phyloP scores from a whole-genome alignment of 2,888 invertebrate genomes.

The Parnassius glacialis region DNA sequence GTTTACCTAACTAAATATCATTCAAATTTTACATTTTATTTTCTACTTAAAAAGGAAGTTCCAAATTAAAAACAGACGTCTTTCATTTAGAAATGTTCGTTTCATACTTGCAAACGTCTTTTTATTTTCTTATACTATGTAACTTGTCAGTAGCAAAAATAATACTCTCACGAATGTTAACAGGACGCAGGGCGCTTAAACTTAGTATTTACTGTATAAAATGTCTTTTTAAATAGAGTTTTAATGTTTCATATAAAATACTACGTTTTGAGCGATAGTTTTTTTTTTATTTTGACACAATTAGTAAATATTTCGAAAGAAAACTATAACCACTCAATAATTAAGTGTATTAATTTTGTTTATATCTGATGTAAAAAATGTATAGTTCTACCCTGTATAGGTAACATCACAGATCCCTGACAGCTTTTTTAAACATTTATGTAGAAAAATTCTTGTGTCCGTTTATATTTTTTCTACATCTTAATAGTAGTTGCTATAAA shows the following conservation, averaged over 20 bases:
- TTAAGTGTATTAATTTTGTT: too few species aligned
- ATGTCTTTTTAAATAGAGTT: constrained; percentile 1
- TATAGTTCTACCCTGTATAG: constrained; percentile 20
- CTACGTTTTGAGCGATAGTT: constrained; percentile 17
- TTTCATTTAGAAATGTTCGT: background rate
- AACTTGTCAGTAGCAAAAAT: background rate
- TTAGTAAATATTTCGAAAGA: too few species aligned
- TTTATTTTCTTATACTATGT: background rate
- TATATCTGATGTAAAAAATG: too few species aligned
- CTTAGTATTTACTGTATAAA: constrained; percentile 12
- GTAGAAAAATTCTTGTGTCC: too few species aligned
- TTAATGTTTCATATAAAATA: background rate
- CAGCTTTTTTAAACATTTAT: too few species aligned
- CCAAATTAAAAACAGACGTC: constrained; percentile 6
- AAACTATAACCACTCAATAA: too few species aligned
- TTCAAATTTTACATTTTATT: background rate
- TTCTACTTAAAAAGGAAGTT: constrained; percentile 8
- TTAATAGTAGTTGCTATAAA: too few species aligned
- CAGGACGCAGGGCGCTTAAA: background rate
- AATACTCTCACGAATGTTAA: too few species aligned
- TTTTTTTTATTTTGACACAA: constrained; percentile 3
- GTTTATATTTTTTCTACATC: too few species aligned
- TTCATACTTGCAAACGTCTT: background rate
- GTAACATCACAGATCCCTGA: constrained; percentile 20
- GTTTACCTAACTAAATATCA: constrained; percentile 37